Evolutionary conservation across 2,888 invertebrate genomes (phyloP), one percentile per base, ranked within the genome.

Genomic region (Timema podura): DNA sequence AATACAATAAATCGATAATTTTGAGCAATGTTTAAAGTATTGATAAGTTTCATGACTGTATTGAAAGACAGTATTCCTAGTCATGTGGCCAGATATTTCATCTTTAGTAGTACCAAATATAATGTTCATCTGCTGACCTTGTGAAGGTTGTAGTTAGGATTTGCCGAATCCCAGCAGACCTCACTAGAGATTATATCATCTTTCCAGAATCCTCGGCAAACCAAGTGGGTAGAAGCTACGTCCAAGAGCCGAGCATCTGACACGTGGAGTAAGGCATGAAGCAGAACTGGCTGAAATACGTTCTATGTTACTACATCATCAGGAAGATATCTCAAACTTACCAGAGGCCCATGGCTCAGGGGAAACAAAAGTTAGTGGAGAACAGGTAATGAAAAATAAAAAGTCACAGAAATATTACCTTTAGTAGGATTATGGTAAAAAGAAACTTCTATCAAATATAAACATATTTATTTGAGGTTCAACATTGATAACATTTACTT

Each of bases 221-320:
- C 80, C 54, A 85, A 76, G 74, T 82, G 85, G 2, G 83, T 81
- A 75, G 79, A 81, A 59, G 78, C 76, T 59, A 78, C 75, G 65
- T 79, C 77, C 48, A 82, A 77, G 77, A 82, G 82, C 74, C 80
- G 81, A 44, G 83, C 85, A 77, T 84, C 82, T 2, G 83, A 80
- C 57, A 85, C 77, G 74, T 83, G 83, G 74, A 85, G 79, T 71
- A 85, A 80, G 64, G 83, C 83, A 74, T 84, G 82, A 47, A 85
- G 78, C 74, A 85, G 77, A 76, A 80, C 74, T 72, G 76, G 75
- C 80, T 81, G 74, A 68, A 79, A 79, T 70, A 73, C 73, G 68
- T 68, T 1, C 30, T 30, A 30, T 30, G 30, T 30, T n/a, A n/a
- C n/a, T n/a, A n/a, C n/a, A n/a, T n/a, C n/a, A 30, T 30, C 30